phyloP scores from a whole-genome alignment of 2,113 vertebrate genomes.

The Petrocephalus microphthalmus region DNA sequence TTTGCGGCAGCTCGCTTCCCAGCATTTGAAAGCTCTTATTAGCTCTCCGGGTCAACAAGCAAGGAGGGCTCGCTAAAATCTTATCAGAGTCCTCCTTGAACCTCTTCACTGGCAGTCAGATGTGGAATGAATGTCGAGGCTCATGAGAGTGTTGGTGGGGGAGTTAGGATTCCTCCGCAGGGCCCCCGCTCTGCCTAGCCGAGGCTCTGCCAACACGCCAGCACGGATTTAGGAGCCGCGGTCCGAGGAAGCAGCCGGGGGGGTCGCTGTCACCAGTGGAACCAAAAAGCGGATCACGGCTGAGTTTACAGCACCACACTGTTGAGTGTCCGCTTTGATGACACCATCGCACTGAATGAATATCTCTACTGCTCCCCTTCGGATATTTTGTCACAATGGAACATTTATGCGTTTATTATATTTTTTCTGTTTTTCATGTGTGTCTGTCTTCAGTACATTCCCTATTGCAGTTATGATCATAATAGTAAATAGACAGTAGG shows the following conservation, averaged over 20 bases:
- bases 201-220: background rate
- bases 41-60: background rate
- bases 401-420: background rate
- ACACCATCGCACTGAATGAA: conserved; percentile 28
- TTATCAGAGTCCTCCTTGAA: background rate
- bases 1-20: background rate
- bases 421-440: background rate
- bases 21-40: background rate
- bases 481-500: background rate
- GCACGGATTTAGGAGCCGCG: background rate
- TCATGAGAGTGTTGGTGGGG: background rate
- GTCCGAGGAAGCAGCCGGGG: background rate
- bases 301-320: background rate
- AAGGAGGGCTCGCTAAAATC: background rate
- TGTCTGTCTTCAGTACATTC: background rate
- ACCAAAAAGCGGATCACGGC: background rate
- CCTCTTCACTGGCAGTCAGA: no score
- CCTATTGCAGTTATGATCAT: background rate
- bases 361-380: conserved; percentile 18
- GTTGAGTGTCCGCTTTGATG: conserved; percentile 8
- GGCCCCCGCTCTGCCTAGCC: background rate
- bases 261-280: background rate
- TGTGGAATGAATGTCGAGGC: background rate
- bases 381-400: background rate
- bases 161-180: background rate